Percentiles rank a stretch among this genome's conserved stretches.
Evolutionary conservation across 2,113 vertebrate genomes (phyloP).

Genomic region (Bufo bufo): DNA sequence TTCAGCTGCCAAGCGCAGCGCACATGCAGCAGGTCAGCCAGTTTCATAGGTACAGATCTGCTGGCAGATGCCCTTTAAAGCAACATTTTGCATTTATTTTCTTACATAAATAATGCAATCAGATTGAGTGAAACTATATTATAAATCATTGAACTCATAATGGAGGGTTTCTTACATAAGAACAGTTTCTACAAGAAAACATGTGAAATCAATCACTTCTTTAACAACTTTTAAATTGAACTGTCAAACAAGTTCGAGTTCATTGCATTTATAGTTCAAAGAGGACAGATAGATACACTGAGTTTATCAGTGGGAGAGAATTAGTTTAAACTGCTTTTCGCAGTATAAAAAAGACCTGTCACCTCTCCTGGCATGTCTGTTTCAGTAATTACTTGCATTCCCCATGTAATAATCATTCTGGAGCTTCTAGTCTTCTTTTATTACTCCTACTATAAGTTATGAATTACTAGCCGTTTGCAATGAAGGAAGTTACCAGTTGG

Average conservation of each 20-base stretch:
- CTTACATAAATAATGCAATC: neutral
- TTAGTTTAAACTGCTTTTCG: neutral
- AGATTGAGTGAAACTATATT: neutral
- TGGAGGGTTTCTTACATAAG: neutral
- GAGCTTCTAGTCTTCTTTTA: too few relatives aligned
- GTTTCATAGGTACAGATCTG: too few relatives aligned
- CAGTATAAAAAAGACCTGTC: neutral
- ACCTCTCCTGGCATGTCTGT: too few relatives aligned
- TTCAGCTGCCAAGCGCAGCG: too few relatives aligned
- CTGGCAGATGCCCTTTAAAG: neutral
- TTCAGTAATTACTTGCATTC: too few relatives aligned
- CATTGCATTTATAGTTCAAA: neutral
- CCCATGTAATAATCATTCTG: too few relatives aligned
- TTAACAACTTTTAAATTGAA: conserved; percentile 1
- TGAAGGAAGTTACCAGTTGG: too few relatives aligned
- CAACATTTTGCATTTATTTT: neutral
- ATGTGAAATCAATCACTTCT: neutral
- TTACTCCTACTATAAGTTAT: too few relatives aligned
- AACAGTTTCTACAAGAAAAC: neutral
- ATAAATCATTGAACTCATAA: neutral
- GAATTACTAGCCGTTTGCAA: too few relatives aligned
- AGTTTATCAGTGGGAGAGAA: neutral
- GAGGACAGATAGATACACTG: neutral
- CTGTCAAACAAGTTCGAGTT: neutral
- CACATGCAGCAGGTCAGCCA: too few relatives aligned